Base-by-base conservation (phyloP, 1,140 invertebrate genomes). In the Gonioctena quinquepunctata region DNA sequence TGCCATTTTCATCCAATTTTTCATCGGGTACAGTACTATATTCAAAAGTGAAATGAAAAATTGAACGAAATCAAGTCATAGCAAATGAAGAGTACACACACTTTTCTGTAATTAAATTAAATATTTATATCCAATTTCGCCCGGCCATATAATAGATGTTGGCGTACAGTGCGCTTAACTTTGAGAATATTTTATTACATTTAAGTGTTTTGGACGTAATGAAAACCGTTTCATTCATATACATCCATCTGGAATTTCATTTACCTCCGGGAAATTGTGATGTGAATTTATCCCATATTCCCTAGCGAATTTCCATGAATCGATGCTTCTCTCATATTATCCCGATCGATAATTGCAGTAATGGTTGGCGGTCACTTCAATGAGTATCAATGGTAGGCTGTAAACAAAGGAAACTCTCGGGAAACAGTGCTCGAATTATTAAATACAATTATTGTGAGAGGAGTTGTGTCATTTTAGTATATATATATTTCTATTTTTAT, bases 91-190 rank as follows among this genome's bases (percentile, higher is more conserved):
- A 67, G 66, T 60, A 67, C 66, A 67, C 66, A 67, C 66, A 67
- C 66, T 67, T 67, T 67, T 67, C 66, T 67, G 27, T 67, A 67
- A 67, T 67, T 67, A 67, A 67, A 67, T 67, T 57, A 67, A 67
- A 49, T 67, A 67, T 67, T 67, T 49, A 67, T 60, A 60, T 67
- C 66, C 66, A 67, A 67, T 67, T 67, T 67, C 19, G 52, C 54
- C 54, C 11, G 56, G 52, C 52, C 66, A 42, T 57, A 57, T 60
- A 60, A 60, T 59, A 67, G 52, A 67, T 67, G 66, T 22, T 48
- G 54, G 65, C 48, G 63, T 65, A 7, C 66, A 18, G 13, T 21
- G 52, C 26, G 66, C 66, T 67, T 67, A 67, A 67, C 66, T 67
- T 67, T 67, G 66, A 67, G 66, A 42, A 67, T 67, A 67, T 67